Evolutionary conservation across 2,113 vertebrate genomes (phyloP).

Genomic region (Petrocephalus microphthalmus): DNA sequence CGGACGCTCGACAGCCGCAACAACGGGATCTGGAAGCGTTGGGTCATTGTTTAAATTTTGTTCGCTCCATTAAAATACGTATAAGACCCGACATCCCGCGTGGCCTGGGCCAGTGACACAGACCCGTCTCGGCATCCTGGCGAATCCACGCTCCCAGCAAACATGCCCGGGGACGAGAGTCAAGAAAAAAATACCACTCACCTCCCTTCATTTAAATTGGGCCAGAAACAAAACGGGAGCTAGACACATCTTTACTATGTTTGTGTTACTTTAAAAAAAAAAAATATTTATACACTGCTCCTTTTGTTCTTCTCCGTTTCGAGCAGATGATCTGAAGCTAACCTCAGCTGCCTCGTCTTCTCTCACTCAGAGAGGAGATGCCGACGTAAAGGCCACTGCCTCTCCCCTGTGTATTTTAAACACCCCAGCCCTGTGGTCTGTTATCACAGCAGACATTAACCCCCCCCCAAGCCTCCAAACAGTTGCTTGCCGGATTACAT

Average conservation of each 20-base stretch:
- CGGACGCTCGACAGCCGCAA: not conserved
- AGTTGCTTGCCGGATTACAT: not conserved
- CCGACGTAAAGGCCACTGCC: not conserved
- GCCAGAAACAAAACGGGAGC: not conserved
- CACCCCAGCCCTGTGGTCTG: not conserved
- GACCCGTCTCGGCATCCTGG: not conserved
- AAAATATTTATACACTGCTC: not conserved
- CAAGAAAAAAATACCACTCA: not conserved
- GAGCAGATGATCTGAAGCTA: not conserved
- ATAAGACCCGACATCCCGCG: not conserved
- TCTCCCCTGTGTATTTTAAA: not conserved
- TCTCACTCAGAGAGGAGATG: not conserved
- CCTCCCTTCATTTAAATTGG: not conserved
- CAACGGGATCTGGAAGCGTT: not conserved
- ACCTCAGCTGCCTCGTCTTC: not conserved
- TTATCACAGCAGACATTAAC: not conserved
- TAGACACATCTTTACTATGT: not conserved
- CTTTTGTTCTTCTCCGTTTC: not conserved
- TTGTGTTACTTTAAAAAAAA: not conserved
- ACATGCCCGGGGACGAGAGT: not conserved
- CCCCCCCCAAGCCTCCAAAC: not conserved
- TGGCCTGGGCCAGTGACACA: not conserved
- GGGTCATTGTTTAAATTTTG: not conserved
- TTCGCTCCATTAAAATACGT: not conserved
- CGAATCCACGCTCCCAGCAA: not conserved